Evolutionary conservation across 2,888 invertebrate species (phyloP), one percentile per base, ranked within the genome.

Genomic region (Synanthedon myopaeformis): DNA sequence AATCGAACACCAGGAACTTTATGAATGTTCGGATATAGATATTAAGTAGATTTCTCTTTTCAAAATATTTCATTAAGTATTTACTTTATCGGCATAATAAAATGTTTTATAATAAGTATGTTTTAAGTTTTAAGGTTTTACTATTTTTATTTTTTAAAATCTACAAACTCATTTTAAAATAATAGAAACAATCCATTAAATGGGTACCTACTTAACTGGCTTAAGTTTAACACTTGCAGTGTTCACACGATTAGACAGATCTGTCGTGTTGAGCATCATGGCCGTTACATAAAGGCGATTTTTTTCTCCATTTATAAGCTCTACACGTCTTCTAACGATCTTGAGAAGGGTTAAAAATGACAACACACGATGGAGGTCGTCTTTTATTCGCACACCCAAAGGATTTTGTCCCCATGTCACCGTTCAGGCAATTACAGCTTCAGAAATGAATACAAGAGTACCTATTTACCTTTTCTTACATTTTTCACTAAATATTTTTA

Each of bases 311-410:
- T 76, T 66, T 68, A 70, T 66, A 70, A 65, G 65, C 64, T 64
- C 55, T 63, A 62, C 65, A 68, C 66, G 65, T 67, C 62, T 59
- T 59, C 57, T 65, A 60, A 62, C 63, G 61, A 67, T 72, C 74
- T 69, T 76, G 74, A 76, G 66, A 70, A 72, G 76, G 77, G 77
- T 76, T 72, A 60, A 62, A 66, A 67, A 73, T 69, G 72, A 76
- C 71, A 72, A 67, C 66, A 70, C 64, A 59, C 69, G 69, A 72
- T 60, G 62, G 64, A 71, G 76, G 74, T 69, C 74, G 63, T 61
- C 73, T 67, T 70, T 73, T 73, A 71, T 75, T 65, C 62, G 59
- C 51, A 54, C 59, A 63, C 64, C 65, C 65, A 62, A 69, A 74
- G 66, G 64, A 65, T 73, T 66, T 66, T 66, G 69, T 66, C 59